Base-by-base conservation (phyloP, 2,888 invertebrate species). In the Xestia ashworthii region DNA sequence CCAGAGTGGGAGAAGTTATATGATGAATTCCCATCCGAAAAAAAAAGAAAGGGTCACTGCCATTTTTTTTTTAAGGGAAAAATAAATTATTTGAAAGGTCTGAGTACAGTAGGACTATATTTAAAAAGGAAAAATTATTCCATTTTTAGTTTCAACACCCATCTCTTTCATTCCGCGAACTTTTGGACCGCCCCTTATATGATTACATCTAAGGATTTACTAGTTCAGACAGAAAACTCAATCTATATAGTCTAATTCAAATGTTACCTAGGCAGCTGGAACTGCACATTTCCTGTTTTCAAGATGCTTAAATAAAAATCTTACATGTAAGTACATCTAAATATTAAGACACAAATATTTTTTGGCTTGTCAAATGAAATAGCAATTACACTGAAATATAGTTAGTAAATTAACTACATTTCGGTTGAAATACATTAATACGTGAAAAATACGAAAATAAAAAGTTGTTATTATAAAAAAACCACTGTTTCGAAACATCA, bases 131-230 rank as follows among this genome's bases (percentile, higher is more conserved):
- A 32, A 32, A 32, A 32, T 32, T 2, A 32, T 3, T 32, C 32
- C 1, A 32, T 32, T 32, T 32, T 32, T 32, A 32, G 32, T 32
- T 32, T 32, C 1, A 32, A 32, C 32, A 32, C 32, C 32, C 32
- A 32, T 32, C 32, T 32, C 32, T 32, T 32, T 32, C 1, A 32
- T 32, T 32, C 32, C 3, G 32, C 32, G 32, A 32, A 32, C 32
- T 32, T 32, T 32, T 32, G 32, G 32, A 32, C 32, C 32, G 32
- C 32, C 32, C 32, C 32, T 32, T 3, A 50, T 8, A 41, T 55
- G n/a, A 46, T 55, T 32, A 50, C 48, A 44, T 32, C n/a, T 41
- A 41, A 50, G 25, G 6, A 73, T 41, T 72, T 41, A 50, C 73
- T 22, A 53, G 11, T 50, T 25, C 41, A 53, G 12, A 16, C 22